A percentile compares a stretch with the other conserved stretches of the same genome.
These are phyloP conservation scores for Raphicerus campestris DNA, from an alignment of 2,113 vertebrate species.

Conservation along the genomic window DNA sequence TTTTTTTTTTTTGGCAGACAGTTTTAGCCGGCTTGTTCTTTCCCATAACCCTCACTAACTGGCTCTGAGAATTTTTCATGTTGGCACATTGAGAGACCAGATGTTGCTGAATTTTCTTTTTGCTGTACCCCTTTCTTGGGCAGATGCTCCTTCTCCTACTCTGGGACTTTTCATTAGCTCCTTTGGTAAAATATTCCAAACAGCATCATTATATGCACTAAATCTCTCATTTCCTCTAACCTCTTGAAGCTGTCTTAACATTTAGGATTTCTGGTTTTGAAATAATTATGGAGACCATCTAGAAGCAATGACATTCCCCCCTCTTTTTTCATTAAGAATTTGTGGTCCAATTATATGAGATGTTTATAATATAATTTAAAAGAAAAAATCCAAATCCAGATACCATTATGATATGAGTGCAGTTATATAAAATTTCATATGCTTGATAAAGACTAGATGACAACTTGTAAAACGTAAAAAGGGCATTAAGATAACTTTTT, in stretches of 20 bases:
- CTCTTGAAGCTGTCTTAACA: background rate
- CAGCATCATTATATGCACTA: background rate
- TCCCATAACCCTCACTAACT: background rate
- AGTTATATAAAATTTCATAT: constrained; percentile 3
- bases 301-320: background rate
- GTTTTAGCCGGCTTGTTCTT: background rate
- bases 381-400: background rate
- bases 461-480: background rate
- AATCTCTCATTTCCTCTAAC: background rate
- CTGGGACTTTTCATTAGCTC: background rate
- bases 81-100: constrained; percentile 42
- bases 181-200: background rate
- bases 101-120: constrained; percentile 54
- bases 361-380: constrained; percentile 27
- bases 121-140: background rate
- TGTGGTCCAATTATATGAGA: background rate
- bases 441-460: background rate
- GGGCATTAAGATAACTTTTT: background rate
- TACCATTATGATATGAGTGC: background rate
- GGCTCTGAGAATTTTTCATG: constrained; percentile 21
- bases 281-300: background rate
- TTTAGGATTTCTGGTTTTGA: constrained; percentile 19
- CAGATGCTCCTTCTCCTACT: constrained; percentile 32
- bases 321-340: constrained; percentile 4
- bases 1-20: background rate